Percentiles rank a stretch among this genome's conserved stretches.
Evolutionary conservation across 30 jellyfish, hydroid and myxozoan species (phyloP).

Genomic region (Aurelia aurita complex sp. Pacific): DNA sequence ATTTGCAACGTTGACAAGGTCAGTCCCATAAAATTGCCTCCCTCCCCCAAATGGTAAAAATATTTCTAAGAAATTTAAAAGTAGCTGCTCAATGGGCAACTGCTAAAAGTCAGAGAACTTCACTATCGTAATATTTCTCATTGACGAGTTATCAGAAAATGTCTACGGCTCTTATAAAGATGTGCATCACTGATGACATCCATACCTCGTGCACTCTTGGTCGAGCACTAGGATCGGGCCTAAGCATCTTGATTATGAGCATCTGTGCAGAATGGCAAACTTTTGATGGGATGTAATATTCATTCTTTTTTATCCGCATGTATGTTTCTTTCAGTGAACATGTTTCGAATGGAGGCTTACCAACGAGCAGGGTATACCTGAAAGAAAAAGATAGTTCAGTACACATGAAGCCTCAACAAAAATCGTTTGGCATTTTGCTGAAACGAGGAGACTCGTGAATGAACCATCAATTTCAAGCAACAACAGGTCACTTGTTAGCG

Average conservation of each 20-base stretch:
- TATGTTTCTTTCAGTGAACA: constrained; percentile 94
- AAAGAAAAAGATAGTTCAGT: neutral
- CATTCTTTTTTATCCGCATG: constrained; percentile 91
- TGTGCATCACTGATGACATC: neutral
- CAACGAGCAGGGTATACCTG: constrained; percentile 94
- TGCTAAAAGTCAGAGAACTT: no score
- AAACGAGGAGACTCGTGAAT: no score
- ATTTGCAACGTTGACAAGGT: no score
- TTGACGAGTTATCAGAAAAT: neutral
- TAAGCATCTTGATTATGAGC: constrained; percentile 91
- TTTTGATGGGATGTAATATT: constrained; percentile 93
- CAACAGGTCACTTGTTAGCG: no score
- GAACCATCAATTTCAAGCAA: no score
- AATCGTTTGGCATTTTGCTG: no score
- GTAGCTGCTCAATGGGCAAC: no score
- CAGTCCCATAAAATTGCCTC: no score
- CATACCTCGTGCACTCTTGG: constrained; percentile 96
- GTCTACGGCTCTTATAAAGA: neutral
- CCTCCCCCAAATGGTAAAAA: no score
- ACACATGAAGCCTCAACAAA: no score
- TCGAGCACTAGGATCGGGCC: constrained; percentile 94
- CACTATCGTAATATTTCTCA: neutral
- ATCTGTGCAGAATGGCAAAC: constrained; percentile 94
- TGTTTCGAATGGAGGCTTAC: constrained; percentile 99
- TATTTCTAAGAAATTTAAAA: no score